Conservation (phyloP, 1,140 invertebrate species). For the Phymorhynchus buccinoides region DNA sequence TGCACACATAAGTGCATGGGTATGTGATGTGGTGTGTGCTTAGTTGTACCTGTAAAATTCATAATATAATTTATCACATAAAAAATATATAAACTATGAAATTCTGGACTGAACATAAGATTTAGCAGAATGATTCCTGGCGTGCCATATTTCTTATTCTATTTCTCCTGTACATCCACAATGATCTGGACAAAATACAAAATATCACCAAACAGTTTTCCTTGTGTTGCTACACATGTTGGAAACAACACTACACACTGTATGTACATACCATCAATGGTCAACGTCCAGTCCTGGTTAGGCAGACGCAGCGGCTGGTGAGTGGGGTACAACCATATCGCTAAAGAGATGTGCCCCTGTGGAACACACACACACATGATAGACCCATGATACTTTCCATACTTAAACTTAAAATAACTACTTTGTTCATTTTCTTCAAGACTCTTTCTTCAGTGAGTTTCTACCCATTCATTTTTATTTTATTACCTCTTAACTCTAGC, state of each 20-base stretch:
- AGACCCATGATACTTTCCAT: neutral
- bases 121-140: no score
- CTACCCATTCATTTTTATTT: neutral
- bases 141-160: no score
- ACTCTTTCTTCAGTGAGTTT: neutral
- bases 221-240: neutral
- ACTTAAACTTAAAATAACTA: no score
- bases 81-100: neutral
- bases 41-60: no score
- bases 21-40: neutral
- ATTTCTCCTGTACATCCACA: neutral
- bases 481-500: neutral
- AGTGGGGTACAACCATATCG: slow-evolving; percentile 59
- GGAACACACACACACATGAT: neutral
- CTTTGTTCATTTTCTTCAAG: no score
- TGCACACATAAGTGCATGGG: neutral
- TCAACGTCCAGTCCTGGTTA: slow-evolving; percentile 42
- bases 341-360: slow-evolving; percentile 60
- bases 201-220: neutral
- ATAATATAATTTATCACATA: no score
- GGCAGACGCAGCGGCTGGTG: neutral
- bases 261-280: slow-evolving; percentile 30
- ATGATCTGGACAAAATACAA: neutral
- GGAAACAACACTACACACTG: neutral
- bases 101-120: neutral